These are phyloP conservation scores for Oasisia sp. DNA, from an alignment of 2,888 invertebrate genomes.

Conservation along the genomic window DNA sequence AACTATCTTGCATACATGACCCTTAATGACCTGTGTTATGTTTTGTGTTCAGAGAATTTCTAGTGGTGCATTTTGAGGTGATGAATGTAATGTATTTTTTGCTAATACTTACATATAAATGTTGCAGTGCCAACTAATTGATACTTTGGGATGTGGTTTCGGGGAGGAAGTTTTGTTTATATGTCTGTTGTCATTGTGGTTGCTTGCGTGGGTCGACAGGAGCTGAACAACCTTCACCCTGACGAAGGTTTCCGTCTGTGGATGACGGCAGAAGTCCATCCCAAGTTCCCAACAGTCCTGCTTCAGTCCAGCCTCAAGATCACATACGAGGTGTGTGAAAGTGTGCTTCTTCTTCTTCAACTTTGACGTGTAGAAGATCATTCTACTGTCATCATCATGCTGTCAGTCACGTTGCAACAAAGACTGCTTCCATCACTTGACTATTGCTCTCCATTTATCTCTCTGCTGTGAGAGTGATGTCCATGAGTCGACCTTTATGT, in stretches of 20 bases:
- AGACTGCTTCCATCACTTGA: no score
- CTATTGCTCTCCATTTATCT: no score
- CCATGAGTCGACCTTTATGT: no score
- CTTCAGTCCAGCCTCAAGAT: slow-evolving; percentile 83
- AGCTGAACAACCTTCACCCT: slow-evolving; percentile 69
- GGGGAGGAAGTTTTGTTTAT: background rate
- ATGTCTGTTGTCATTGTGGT: background rate
- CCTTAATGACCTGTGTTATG: background rate
- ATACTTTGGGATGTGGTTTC: background rate
- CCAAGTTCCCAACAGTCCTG: slow-evolving; percentile 79
- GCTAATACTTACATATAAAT: background rate
- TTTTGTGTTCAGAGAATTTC: background rate
- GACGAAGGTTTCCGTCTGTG: slow-evolving; percentile 78
- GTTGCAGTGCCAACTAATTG: background rate
- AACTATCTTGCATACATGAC: no score
- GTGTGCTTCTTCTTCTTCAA: no score
- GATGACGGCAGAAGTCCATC: slow-evolving; percentile 86
- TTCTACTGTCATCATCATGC: no score
- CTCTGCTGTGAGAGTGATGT: no score
- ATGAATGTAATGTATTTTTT: background rate
- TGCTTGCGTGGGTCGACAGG: slow-evolving; percentile 52
- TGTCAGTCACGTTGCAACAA: no score
- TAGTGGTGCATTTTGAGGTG: background rate
- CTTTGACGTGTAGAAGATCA: no score
- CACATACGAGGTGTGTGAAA: slow-evolving; percentile 73